phyloP scores from a whole-genome alignment of 2,797 vertebrate genomes.

The Galaxias olidus region DNA sequence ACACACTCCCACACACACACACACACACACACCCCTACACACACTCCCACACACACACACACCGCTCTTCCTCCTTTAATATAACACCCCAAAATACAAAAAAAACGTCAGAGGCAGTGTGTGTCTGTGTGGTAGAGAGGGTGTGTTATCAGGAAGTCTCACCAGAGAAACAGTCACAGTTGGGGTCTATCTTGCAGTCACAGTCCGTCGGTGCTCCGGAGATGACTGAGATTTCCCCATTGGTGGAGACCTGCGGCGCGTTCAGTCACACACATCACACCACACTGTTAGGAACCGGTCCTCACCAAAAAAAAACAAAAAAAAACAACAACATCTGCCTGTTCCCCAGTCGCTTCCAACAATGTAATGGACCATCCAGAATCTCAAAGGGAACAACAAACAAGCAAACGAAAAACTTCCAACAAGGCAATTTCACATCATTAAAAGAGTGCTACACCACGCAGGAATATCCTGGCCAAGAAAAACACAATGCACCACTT shows the following conservation, averaged over 20 bases:
- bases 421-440: no score
- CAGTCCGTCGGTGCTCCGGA: slow-evolving; percentile 92
- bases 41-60: neutral
- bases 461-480: no score
- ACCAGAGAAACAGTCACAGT: slow-evolving; percentile 98
- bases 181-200: slow-evolving; percentile 98
- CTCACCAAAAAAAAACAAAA: neutral
- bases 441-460: no score
- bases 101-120: no score
- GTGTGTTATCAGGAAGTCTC: slow-evolving; percentile 48
- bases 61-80: neutral
- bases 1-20: slow-evolving; percentile 1
- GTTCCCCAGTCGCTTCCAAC: no score
- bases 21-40: slow-evolving; percentile 1
- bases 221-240: slow-evolving; percentile 91
- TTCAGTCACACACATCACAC: slow-evolving; percentile 26
- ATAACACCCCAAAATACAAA: no score
- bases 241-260: slow-evolving; percentile 81
- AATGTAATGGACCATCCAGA: no score
- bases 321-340: no score
- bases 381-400: no score
- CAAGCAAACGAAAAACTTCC: no score
- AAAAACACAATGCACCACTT: no score
- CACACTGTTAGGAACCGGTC: neutral
- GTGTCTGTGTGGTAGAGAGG: neutral